Base-by-base conservation (phyloP, 2,888 invertebrate genomes). In the Ethmia dodecea region DNA sequence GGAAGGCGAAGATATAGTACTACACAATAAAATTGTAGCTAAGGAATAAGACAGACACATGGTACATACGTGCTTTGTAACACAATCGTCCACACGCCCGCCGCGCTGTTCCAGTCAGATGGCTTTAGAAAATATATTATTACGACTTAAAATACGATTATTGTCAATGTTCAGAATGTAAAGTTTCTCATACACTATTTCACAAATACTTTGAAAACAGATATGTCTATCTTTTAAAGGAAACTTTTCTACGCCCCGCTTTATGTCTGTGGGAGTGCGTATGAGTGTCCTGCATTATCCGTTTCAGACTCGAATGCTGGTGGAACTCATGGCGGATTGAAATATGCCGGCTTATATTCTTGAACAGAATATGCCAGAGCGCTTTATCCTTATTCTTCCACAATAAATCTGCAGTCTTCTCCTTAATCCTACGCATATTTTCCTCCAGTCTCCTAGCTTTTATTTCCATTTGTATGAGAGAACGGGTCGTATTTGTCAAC, bases 381-480 rank as follows among this genome's bases (percentile, higher is more conserved):
- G 86, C 81, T 71, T 84, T 86, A 58, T 87, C 87, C 56, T 86
- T 86, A 60, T 86, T 80, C 67, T 86, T 86, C 87, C 86, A 87
- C 69, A 87, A 77, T 76, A 87, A 80, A 79, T 86, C 86, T 58
- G 81, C 76, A 61, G 87, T 87, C 69, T 79, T 84, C 71, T 87
- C 87, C 64, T 83, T 86, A 76, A 87, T 87, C 75, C 86, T 77
- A 64, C 86, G 86, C 76, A 87, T 86, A 78, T 87, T 87, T 83
- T 87, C 87, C 66, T 87, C 80, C 52, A 87, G 77, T 72, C 87
- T 66, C 69, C 87, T 76, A 42, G 87, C 87, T 73, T 87, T 86
- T 78, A 87, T 87, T 78, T 87, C 87, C 87, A 87, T 87, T 73
- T 86, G 86, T 81, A 87, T 87, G 68, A 87, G 84, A 44, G 86